Base-by-base conservation (phyloP, 2,113 vertebrate genomes). In the Hippocampus guttulatus region DNA sequence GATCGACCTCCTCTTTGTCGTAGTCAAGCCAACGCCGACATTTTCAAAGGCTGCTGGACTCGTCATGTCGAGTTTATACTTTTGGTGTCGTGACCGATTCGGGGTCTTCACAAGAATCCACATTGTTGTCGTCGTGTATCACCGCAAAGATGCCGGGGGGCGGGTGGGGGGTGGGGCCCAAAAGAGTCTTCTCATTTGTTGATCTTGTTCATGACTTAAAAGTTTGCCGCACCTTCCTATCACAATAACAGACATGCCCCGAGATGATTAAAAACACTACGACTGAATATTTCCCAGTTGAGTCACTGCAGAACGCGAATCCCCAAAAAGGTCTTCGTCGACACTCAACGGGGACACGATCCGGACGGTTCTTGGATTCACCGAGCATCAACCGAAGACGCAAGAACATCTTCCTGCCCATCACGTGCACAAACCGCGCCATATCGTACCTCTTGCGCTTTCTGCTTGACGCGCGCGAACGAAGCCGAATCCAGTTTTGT, bases 1-100 rank as follows among this genome's bases (percentile, higher is more conserved):
- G 63, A 67, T 66, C 81, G 80, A 68, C 93, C 1, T 88, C 92
- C 55, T 91, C 93, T 91, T 92, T 86, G 80, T 90, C 90, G 90
- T 69, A 55, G 18, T 3, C 57, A 21, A 40, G 58, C 27, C n/a
- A 18, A 15, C 9, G 7, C 12, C 4, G 64, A 55, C 55, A 2
- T 70, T 64, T 73, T 55, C 8, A 77, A 69, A 77, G 70, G 78
- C 73, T 69, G 67, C 63, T 71, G 76, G 71, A 87, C 70, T 72
- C 52, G 21, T 60, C 68, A 67, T 5, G 38, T 30, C 40, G 74
- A 68, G 49, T 78, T 58, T 47, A 67, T 69, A 71, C 33, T 70
- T 77, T 74, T 80, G 67, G 71, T 78, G 69, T 68, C 73, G 68
- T 85, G 81, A 76, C 52, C 52, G 5, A 68, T n/a, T 38, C n/a